These are phyloP conservation scores for Flexamia atlantica DNA, from an alignment of 2,888 invertebrate species.

Conservation along the genomic window DNA sequence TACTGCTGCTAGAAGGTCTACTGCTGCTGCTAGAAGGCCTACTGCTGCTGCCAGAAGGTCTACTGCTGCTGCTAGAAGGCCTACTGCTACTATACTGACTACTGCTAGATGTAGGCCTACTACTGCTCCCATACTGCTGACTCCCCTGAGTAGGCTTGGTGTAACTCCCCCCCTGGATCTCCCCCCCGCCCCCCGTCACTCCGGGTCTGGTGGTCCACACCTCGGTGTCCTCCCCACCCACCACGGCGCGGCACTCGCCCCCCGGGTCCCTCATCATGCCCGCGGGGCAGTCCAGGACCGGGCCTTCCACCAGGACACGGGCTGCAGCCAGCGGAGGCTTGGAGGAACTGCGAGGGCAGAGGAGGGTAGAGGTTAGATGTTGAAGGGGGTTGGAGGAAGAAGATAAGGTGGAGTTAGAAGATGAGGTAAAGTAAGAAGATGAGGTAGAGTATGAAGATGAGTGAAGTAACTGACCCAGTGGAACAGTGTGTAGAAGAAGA, in stretches of 20 bases:
- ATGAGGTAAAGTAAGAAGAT: too few species aligned
- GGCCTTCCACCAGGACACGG: constrained; percentile 2
- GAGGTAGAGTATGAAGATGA: too few species aligned
- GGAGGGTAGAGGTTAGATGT: too few species aligned
- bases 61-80: not conserved
- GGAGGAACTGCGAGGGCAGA: not conserved
- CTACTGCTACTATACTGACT: not conserved
- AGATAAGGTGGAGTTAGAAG: too few species aligned
- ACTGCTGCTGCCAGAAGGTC: constrained; percentile 1
- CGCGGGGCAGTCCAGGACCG: not conserved
- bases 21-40: not conserved
- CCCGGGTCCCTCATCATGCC: constrained; percentile 42
- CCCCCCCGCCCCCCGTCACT: constrained; percentile 9
- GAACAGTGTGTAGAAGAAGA: too few species aligned
- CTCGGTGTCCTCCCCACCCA: not conserved
- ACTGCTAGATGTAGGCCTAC: not conserved
- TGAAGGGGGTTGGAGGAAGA: too few species aligned
- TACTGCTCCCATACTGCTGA: not conserved
- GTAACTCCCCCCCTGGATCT: constrained; percentile 21
- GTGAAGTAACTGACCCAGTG: too few species aligned
- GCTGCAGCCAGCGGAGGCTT: not conserved
- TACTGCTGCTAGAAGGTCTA: not conserved
- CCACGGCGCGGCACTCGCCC: constrained; percentile 22
- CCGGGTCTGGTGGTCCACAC: constrained; percentile 4
- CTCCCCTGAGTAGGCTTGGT: not conserved